Percentiles rank a stretch among this genome's conserved stretches.
Evolutionary conservation across 1,140 invertebrate species (phyloP).

Genomic region (Aphelinus certus): DNA sequence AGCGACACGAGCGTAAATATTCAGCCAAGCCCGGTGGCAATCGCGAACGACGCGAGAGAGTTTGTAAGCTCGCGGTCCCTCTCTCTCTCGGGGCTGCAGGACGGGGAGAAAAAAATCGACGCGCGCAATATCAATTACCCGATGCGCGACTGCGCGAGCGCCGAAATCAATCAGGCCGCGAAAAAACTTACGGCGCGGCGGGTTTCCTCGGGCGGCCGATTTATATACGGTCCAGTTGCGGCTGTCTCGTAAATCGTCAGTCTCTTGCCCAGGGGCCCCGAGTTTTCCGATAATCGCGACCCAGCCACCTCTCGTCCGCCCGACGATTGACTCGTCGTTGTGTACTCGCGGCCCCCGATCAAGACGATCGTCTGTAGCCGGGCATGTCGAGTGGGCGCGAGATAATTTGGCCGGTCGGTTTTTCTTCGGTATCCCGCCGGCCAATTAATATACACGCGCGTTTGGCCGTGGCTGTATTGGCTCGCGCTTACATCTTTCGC

Average conservation of each 20-base stretch:
- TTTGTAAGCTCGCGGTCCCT: background rate
- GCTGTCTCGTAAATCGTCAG: conserved; percentile 8
- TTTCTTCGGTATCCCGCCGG: conserved; percentile 6
- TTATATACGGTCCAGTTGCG: background rate
- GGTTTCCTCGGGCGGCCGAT: background rate
- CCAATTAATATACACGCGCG: conserved; percentile 1
- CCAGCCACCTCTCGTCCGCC: background rate
- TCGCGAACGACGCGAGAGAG: background rate
- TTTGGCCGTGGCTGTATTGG: background rate
- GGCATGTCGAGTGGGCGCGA: background rate
- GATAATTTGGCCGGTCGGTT: background rate
- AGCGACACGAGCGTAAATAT: conserved; percentile 13
- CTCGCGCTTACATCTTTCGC: background rate
- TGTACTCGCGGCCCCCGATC: too few species aligned
- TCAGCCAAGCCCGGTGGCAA: background rate
- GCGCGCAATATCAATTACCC: conserved; percentile 23
- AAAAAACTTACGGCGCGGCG: background rate
- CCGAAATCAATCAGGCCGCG: conserved; percentile 26
- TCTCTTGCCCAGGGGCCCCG: background rate
- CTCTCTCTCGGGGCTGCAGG: background rate
- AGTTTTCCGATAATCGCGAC: conserved; percentile 8
- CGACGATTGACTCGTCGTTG: too few species aligned
- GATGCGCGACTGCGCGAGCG: background rate
- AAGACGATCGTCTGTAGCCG: background rate
- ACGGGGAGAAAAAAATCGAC: conserved; percentile 3